Evolutionary conservation across 1,140 invertebrate genomes (phyloP), one percentile per base, ranked within the genome.

Genomic region (Ptiloglossa arizonensis): DNA sequence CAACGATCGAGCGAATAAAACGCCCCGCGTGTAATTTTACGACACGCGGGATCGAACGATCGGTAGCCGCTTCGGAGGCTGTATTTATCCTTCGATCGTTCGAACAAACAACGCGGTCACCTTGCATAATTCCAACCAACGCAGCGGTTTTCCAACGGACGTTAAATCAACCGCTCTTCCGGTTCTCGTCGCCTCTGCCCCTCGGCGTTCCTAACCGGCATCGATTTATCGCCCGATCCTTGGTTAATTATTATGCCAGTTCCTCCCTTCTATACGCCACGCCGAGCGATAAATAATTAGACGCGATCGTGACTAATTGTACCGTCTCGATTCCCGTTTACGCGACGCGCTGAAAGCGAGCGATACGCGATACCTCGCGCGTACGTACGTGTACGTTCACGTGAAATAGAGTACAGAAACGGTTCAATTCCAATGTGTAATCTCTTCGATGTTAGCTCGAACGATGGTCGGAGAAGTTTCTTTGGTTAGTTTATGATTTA

Each of bases 11-110:
- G 50, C 63, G 50, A 76, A 73, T 84, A 80, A 83, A 1, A 1
- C 68, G 59, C 17, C 35, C 60, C 19, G n/a, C 1, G 41, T 38
- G 32, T 84, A 57, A 83, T 81, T 77, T 77, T 41, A 63, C 46
- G 4, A 41, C 35, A 70, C 22, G 29, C 56, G n/a, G 41, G 15
- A 15, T 2, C 41, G 17, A 48, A 46, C 27, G 59, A 80, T 83
- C 44, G 48, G 59, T 62, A 22, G 68, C 63, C 27, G 32, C 46
- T 27, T 27, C 32, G 44, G 17, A 71, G 71, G 48, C 56, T 48
- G 71, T 63, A 46, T 81, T 79, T 78, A 81, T 77, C 83, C 75
- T 29, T 71, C 41, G 79, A 80, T 80, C 79, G 79, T 77, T 77
- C 57, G 73, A n/a, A 77, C 73, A 77, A 80, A 80, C 72, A 80